Conservation (phyloP, 2,888 invertebrate genomes). For the Eutolmus rufibarbis region DNA sequence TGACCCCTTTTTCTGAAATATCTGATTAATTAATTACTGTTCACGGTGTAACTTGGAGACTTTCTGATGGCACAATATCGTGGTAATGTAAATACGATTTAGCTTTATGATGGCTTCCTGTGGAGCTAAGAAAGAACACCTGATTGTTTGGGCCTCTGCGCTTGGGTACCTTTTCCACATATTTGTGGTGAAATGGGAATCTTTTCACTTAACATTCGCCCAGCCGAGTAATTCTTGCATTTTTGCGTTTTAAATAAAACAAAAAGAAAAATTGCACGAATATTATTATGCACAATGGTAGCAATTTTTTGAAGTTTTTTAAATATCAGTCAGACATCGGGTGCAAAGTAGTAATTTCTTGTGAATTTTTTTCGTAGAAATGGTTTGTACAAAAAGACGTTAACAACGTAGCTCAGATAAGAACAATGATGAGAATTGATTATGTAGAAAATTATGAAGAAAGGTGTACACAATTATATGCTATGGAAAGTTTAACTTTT, state of each 20-base stretch:
- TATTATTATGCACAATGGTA: not conserved
- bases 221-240: not conserved
- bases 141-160: not conserved
- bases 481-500: not conserved
- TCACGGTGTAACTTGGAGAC: not conserved
- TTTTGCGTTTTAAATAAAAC: not conserved
- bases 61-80: not conserved
- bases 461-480: not conserved
- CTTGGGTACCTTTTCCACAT: not conserved
- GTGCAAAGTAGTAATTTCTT: not conserved
- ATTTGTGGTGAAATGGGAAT: slow-evolving; percentile 11
- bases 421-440: not conserved
- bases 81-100: not conserved
- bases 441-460: not conserved
- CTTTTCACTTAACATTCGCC: not conserved
- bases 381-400: not conserved
- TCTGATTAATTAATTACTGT: not conserved
- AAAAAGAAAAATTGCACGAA: not conserved
- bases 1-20: not conserved
- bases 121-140: not conserved
- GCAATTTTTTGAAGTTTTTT: no score
- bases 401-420: not conserved
- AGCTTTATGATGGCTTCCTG: not conserved
- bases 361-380: not conserved
- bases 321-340: not conserved